A percentile compares a stretch with the other conserved stretches of the same genome.
These are phyloP conservation scores for Cerastis rubricosa DNA, from an alignment of 2,888 invertebrate species.

Conservation along the genomic window DNA sequence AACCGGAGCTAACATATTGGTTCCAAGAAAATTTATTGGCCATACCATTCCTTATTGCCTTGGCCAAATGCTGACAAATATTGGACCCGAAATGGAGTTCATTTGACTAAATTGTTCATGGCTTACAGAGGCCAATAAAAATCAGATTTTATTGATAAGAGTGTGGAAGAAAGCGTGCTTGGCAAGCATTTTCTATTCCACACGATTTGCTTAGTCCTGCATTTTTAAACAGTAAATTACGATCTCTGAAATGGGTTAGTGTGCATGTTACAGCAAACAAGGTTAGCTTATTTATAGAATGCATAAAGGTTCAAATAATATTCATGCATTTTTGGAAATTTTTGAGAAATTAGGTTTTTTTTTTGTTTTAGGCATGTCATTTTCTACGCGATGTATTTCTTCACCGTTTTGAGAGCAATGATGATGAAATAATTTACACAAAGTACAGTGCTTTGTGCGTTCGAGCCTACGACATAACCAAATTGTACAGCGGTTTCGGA, in stretches of 20 bases:
- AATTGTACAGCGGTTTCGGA: too few relatives aligned
- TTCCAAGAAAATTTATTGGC: slow-evolving; percentile 43
- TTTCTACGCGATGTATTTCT: neutral
- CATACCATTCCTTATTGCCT: slow-evolving; percentile 43
- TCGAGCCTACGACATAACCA: neutral
- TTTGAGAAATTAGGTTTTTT: neutral
- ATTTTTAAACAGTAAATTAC: slow-evolving; percentile 46
- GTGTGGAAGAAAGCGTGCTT: slow-evolving; percentile 40
- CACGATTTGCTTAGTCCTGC: slow-evolving; percentile 28
- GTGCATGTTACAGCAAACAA: slow-evolving; percentile 14
- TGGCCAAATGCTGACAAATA: slow-evolving; percentile 45
- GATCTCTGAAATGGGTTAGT: slow-evolving; percentile 12
- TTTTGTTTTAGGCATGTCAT: neutral
- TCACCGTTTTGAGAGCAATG: neutral
- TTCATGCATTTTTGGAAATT: neutral
- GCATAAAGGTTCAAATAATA: neutral
- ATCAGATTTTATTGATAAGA: slow-evolving; percentile 44
- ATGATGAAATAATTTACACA: neutral
- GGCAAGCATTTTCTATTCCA: slow-evolving; percentile 43
- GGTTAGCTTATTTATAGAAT: slow-evolving; percentile 3
- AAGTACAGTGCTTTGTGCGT: neutral
- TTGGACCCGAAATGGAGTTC: slow-evolving; percentile 42
- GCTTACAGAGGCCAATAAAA: slow-evolving; percentile 42
- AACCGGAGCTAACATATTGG: slow-evolving; percentile 52
- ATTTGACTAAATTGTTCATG: slow-evolving; percentile 49